Percentiles rank a stretch among this genome's conserved stretches.
These are phyloP conservation scores for Natator depressus DNA, from an alignment of 2,113 vertebrate species.

Conservation along the genomic window DNA sequence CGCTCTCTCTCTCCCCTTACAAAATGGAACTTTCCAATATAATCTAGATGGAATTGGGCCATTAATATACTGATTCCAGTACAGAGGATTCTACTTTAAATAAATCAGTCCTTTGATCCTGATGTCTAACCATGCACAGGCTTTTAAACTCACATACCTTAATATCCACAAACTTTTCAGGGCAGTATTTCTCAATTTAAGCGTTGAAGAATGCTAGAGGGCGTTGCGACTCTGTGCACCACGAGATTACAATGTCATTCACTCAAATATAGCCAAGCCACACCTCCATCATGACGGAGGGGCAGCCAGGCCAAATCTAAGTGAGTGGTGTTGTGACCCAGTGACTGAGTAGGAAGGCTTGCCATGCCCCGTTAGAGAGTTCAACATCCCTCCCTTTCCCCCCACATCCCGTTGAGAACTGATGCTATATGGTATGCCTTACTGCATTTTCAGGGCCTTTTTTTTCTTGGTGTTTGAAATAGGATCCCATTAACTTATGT, in stretches of 20 bases:
- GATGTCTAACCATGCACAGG: background rate
- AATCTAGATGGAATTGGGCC: background rate
- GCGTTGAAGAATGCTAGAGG: constrained; percentile 85
- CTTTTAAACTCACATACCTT: constrained; percentile 79
- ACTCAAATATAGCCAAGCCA: background rate
- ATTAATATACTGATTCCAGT: background rate
- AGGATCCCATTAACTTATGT: background rate
- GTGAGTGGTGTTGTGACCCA: background rate
- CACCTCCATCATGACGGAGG: background rate
- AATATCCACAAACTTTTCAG: constrained; percentile 85
- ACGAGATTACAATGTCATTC: background rate
- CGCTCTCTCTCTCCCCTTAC: background rate
- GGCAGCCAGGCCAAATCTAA: background rate
- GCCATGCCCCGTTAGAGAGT: background rate
- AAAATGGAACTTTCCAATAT: background rate
- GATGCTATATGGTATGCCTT: background rate
- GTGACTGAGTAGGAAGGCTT: background rate
- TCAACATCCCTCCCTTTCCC: background rate
- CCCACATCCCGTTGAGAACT: background rate
- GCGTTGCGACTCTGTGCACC: constrained; percentile 86
- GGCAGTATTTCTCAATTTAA: constrained; percentile 88
- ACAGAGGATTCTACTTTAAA: background rate
- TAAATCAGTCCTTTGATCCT: background rate
- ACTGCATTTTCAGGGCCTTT: background rate
- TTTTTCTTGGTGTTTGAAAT: background rate